phyloP scores from a whole-genome alignment of 2,888 invertebrate genomes.

The Drosophila neutralis region DNA sequence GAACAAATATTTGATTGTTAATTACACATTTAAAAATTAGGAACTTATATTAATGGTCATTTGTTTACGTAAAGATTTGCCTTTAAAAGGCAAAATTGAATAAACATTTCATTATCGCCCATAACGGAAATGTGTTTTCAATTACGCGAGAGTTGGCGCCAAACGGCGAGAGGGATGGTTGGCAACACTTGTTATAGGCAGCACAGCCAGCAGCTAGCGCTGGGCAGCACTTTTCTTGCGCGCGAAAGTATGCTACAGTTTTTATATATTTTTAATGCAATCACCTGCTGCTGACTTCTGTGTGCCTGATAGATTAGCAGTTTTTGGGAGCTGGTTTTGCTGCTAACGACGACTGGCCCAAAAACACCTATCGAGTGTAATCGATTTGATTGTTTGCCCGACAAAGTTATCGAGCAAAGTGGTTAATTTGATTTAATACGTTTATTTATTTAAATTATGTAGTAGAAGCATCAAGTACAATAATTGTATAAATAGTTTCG shows the following conservation, averaged over 20 bases:
- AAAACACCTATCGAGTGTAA: not conserved
- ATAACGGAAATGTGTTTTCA: constrained; percentile 2
- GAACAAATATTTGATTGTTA: constrained; percentile 28
- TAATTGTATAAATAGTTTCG: constrained; percentile 71
- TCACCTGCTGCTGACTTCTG: constrained; percentile 26
- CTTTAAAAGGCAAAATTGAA: constrained; percentile 23
- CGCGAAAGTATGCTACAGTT: constrained; percentile 30
- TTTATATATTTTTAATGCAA: not conserved
- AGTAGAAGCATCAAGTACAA: constrained; percentile 77
- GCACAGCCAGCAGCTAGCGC: not conserved
- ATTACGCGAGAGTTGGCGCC: not conserved
- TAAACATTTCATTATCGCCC: constrained; percentile 11
- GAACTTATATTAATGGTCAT: constrained; percentile 33
- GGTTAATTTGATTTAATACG: constrained; percentile 26
- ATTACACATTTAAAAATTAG: constrained; percentile 4
- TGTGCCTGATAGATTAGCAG: constrained; percentile 39
- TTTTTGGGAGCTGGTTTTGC: constrained; percentile 27
- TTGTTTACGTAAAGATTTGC: constrained; percentile 15
- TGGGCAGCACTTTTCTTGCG: constrained; percentile 16
- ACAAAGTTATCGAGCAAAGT: not conserved
- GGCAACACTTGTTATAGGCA: not conserved
- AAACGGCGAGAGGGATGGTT: not conserved
- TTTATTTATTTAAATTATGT: constrained; percentile 60
- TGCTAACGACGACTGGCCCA: constrained; percentile 11
- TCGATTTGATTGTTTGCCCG: constrained; percentile 3